Base-by-base conservation (phyloP, 2,113 vertebrate genomes). In the Rana temporaria region DNA sequence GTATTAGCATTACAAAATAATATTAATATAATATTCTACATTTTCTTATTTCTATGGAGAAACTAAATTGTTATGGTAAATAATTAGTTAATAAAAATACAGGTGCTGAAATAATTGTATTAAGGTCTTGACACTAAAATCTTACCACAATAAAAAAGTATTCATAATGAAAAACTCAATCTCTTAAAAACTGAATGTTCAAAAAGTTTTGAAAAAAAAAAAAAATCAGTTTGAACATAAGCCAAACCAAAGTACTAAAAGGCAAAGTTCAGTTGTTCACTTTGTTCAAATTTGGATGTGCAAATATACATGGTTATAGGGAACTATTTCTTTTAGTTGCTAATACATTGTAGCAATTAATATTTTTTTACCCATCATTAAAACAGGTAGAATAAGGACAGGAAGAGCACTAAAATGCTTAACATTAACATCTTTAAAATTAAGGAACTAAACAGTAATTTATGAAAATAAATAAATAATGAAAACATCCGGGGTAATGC, bases 191-290 rank as follows among this genome's bases (percentile, higher is more conserved):
- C 12, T 19, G 5, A 34, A 15, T 48, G 20, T 69, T 8, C 42
- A 32, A 6, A 34, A 17, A 32, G 24, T 14, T 14, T 34, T 7
- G 32, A 30, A 30, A 30, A 30, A 30, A 30, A 30, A 67, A n/a
- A 34, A 67, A 14, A 6, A 30, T 60, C 14, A 11, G 70, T 9
- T 16, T 57, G n/a, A 18, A 32, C 52, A 30, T 22, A 73, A 56
- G 7, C 15, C 22, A 73, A 22, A 73, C 42, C 18, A 56, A 74
- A 69, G 67, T 69, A 52, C 48, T 6, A 69, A 19, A 20, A 48
- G 74, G 12, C 74, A 77, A 77, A 77, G 74, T 77, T 77, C 74
- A 77, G 9, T 42, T 30, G 34, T 20, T 64, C 48, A 63, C 73
- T 76, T 59, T 30, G 34, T 20, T 20, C 24, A 48, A 63, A 32